A percentile compares a stretch with the other conserved stretches of the same genome.
Evolutionary conservation across 2,113 vertebrate genomes (phyloP).

Genomic region (Eulemur rufifrons): DNA sequence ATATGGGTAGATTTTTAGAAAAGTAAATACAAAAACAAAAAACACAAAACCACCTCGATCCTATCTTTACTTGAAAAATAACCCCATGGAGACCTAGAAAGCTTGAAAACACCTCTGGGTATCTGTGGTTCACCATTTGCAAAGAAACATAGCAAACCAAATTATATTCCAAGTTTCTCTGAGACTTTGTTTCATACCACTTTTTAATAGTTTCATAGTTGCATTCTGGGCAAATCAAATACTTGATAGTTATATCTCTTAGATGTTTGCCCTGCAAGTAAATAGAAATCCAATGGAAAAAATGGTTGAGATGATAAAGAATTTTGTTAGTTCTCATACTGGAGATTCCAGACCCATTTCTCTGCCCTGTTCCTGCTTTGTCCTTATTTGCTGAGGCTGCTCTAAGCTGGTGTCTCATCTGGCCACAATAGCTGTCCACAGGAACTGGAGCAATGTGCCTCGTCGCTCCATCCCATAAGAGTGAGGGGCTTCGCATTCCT

Average conservation of each 20-base stretch:
- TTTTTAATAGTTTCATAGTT: background rate
- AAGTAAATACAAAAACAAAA: background rate
- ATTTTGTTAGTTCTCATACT: background rate
- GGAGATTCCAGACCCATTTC: background rate
- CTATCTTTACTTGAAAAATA: background rate
- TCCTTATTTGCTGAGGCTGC: background rate
- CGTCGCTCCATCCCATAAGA: background rate
- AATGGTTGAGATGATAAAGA: background rate
- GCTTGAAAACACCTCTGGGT: background rate
- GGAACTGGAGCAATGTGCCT: background rate
- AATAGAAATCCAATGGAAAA: background rate
- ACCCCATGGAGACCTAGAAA: background rate
- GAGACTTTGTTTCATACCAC: background rate
- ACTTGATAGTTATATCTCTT: background rate
- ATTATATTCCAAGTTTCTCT: background rate
- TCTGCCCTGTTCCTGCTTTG: background rate
- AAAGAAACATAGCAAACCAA: background rate
- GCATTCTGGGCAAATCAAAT: background rate
- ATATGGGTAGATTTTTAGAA: background rate
- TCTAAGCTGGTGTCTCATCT: background rate
- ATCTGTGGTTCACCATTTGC: background rate
- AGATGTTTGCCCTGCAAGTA: background rate
- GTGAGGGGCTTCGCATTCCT: background rate
- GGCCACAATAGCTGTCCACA: background rate
- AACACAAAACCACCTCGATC: background rate